Evolutionary conservation across 2,113 vertebrate species (phyloP).

Genomic region (Balaeniceps rex): DNA sequence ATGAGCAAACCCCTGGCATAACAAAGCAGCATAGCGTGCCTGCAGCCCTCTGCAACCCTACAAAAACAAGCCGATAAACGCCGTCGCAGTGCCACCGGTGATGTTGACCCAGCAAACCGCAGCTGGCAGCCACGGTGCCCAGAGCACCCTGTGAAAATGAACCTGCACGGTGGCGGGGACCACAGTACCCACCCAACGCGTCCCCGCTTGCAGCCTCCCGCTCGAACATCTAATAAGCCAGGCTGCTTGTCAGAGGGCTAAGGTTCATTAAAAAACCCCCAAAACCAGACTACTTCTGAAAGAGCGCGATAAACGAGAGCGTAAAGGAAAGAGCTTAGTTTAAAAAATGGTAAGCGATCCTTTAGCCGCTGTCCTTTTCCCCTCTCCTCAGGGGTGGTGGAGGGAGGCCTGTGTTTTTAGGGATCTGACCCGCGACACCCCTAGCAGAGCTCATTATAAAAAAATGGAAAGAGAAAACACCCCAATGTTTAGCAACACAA

Average conservation of each 20-base stretch:
- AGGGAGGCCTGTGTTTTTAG: neutral
- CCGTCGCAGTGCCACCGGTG: accelerated
- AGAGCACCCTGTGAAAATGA: neutral
- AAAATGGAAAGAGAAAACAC: neutral
- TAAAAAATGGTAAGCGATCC: neutral
- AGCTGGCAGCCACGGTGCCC: accelerated
- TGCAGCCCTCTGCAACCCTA: neutral
- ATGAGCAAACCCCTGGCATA: accelerated
- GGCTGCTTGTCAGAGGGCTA: neutral
- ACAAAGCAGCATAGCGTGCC: accelerated
- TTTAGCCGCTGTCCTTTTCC: neutral
- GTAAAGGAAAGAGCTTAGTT: neutral
- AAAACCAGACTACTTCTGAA: neutral
- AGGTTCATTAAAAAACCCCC: neutral
- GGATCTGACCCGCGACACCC: neutral
- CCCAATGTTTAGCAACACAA: neutral
- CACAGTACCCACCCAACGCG: accelerated
- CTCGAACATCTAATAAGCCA: accelerated
- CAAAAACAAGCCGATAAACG: accelerated
- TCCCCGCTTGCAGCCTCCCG: accelerated
- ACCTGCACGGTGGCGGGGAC: accelerated
- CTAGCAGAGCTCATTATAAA: neutral
- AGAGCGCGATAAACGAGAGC: neutral
- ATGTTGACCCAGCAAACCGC: accelerated
- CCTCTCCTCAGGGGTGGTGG: neutral